Evolutionary conservation across 2,113 vertebrate species (phyloP), one percentile per base, ranked within the genome.

Genomic region (Myocastor coypus): DNA sequence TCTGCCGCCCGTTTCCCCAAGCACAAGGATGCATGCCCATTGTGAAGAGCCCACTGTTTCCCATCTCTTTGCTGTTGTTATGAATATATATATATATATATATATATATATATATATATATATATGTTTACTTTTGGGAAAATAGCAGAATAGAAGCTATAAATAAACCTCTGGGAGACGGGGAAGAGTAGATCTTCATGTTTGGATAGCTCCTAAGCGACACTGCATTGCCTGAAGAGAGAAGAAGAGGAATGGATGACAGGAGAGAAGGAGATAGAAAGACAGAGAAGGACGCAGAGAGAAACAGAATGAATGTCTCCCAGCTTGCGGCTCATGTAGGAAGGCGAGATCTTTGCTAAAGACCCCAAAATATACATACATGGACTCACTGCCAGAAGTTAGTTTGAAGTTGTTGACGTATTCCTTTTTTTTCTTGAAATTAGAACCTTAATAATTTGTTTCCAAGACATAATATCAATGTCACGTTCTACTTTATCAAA

Each of bases 361-460:
- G 91, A 52, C 52, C 24, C 20, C 34, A 46, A 61, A 63, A 87
- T 63, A 64, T 32, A 61, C 4, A 24, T 28, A 42, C 6, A 3
- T 32, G 64, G 28, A 73, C 34, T 71, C n/a, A 81, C 42, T 93
- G 88, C 7, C 24, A 19, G 59, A 9, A 89, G 78, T 34, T 30
- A 37, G 73, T 94, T 96, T 80, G 63, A 83, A 66, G 40, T 61
- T 64, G 3, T 64, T 78, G 1, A 55, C 8, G 55, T 61, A 50
- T 37, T 66, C 37, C 22, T 78, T 92, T 92, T 92, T 68, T 20
- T 75, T 85, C 16, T 57, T 96, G 22, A 90, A 80, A 59, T 86
- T 3, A 94, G 26, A 87, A 89, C 1, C 3, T 94, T 55, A 40
- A 52, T 80, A n/a, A 69, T 83, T 42, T 69, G 10, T 57, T 93